Conservation (phyloP, 2,888 invertebrate genomes). For the Cheilosia variabilis region DNA sequence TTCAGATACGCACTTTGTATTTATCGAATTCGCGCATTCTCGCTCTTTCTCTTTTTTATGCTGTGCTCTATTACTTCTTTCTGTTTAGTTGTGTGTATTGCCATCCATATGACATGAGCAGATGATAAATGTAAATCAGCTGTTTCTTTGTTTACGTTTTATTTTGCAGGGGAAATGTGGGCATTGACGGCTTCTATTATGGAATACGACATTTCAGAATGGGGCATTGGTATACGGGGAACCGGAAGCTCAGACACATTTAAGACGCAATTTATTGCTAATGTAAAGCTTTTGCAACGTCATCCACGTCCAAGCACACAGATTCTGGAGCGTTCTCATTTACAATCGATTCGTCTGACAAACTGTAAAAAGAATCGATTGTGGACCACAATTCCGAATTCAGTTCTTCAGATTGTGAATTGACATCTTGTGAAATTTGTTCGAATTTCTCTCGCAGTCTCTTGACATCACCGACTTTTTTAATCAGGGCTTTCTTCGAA, state of each 20-base stretch:
- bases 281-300: not conserved
- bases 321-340: slow-evolving; percentile 4
- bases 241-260: slow-evolving; percentile 31
- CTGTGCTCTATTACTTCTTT: too few relatives aligned
- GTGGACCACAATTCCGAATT: slow-evolving; percentile 22
- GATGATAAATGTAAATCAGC: slow-evolving; percentile 64
- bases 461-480: slow-evolving; percentile 43
- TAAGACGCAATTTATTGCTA: not conserved
- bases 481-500: not conserved
- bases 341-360: not conserved
- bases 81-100: too few relatives aligned
- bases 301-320: slow-evolving; percentile 12
- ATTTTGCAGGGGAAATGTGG: slow-evolving; percentile 64
- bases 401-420: slow-evolving; percentile 1
- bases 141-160: slow-evolving; percentile 74
- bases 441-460: slow-evolving; percentile 48
- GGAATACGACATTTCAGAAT: not conserved
- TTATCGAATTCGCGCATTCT: too few relatives aligned
- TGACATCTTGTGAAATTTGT: slow-evolving; percentile 17
- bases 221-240: slow-evolving; percentile 29
- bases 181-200: slow-evolving; percentile 22
- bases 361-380: slow-evolving; percentile 39
- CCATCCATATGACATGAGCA: slow-evolving; percentile 13
- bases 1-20: too few relatives aligned
- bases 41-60: too few relatives aligned